phyloP scores from a whole-genome alignment of 2,113 vertebrate species.

The Hippocampus abdominalis region DNA sequence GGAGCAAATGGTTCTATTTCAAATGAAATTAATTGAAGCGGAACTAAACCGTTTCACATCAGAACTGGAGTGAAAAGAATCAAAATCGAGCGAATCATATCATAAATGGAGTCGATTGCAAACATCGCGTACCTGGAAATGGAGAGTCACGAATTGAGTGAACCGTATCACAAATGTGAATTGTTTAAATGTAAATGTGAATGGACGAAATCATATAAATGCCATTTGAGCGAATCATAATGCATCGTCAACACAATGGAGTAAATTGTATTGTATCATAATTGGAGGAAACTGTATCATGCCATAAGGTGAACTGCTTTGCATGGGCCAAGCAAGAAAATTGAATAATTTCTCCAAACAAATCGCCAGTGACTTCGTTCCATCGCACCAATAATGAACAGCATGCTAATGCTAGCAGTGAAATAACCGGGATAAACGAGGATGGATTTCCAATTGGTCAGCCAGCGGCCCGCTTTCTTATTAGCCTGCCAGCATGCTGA shows the following conservation, averaged over 20 bases:
- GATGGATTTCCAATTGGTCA: slow-evolving; percentile 57
- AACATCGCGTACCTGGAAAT: no score
- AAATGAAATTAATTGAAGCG: no score
- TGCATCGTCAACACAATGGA: neutral
- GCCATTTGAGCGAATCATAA: no score
- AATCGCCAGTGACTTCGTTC: neutral
- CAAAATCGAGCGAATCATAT: no score
- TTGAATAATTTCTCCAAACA: neutral
- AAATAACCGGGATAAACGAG: slow-evolving; percentile 45
- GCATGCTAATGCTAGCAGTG: slow-evolving; percentile 51
- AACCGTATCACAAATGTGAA: no score
- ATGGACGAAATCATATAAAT: no score
- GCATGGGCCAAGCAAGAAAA: neutral
- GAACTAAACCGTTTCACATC: no score
- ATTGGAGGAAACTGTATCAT: neutral
- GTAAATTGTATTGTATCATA: neutral
- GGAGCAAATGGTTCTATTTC: no score
- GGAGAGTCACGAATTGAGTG: no score
- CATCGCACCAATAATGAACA: slow-evolving; percentile 9
- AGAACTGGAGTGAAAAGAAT: no score
- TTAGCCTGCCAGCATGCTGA: slow-evolving; percentile 37
- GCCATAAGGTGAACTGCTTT: neutral
- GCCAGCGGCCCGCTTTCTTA: neutral
- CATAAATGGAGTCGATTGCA: no score
- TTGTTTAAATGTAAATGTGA: no score